These are phyloP conservation scores for Odobenus rosmarus DNA, from an alignment of 2,113 vertebrate species.

Conservation along the genomic window DNA sequence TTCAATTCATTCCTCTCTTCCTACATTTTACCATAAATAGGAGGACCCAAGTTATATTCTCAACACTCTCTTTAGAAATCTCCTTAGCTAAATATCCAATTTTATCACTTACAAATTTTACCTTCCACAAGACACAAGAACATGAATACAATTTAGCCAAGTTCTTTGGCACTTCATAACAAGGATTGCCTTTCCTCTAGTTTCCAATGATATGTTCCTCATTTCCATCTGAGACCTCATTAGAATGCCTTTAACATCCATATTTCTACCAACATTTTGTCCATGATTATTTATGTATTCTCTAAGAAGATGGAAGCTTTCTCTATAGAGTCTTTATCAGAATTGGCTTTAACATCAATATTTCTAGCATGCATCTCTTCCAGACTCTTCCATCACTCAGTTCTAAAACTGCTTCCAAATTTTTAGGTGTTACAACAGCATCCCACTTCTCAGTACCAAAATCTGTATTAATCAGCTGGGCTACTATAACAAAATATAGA, in stretches of 20 bases:
- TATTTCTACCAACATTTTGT: not conserved
- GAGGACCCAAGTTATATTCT: not conserved
- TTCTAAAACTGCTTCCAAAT: not conserved
- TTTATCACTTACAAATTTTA: not conserved
- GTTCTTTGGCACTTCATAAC: not conserved
- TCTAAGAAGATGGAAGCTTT: not conserved
- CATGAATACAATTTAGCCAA: not conserved
- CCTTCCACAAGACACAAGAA: not conserved
- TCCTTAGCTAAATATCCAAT: not conserved
- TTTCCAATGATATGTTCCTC: not conserved
- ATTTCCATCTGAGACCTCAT: not conserved
- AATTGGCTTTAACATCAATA: not conserved
- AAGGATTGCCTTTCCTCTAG: not conserved
- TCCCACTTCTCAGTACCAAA: not conserved
- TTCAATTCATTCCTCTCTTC: not conserved
- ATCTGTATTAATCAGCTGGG: not conserved
- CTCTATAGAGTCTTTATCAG: not conserved
- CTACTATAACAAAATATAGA: not conserved
- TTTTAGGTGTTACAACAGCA: not conserved
- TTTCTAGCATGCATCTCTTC: not conserved
- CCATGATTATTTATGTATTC: not conserved
- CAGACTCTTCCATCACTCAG: not conserved
- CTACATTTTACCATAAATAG: not conserved
- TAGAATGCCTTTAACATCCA: not conserved
- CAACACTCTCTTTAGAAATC: not conserved